phyloP scores from a whole-genome alignment of 2,888 invertebrate species.

The Hirtodrosophila cameraria region DNA sequence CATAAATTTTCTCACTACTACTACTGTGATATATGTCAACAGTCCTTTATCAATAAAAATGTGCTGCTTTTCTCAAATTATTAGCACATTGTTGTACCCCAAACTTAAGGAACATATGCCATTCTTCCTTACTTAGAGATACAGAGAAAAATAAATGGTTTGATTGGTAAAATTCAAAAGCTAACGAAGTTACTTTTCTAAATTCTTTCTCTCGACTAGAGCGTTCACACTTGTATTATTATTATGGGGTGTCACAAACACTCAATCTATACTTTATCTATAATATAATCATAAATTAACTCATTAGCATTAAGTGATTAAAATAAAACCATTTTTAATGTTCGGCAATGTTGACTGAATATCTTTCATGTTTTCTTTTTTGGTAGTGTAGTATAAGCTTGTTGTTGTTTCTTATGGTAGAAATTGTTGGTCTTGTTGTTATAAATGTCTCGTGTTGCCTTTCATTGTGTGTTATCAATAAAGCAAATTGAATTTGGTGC shows the following conservation, averaged over 20 bases:
- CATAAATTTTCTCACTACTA: constrained; percentile 66
- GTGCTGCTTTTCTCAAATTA: constrained; percentile 9
- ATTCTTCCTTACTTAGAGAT: background rate
- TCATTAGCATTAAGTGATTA: too few relatives aligned
- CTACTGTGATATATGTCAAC: constrained; percentile 49
- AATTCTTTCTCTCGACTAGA: too few relatives aligned
- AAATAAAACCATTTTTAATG: too few relatives aligned
- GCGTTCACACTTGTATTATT: too few relatives aligned
- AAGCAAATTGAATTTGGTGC: constrained; percentile 74
- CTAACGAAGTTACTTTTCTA: too few relatives aligned
- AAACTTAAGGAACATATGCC: background rate
- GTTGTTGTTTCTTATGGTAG: background rate
- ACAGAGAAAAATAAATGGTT: background rate
- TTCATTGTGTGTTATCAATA: constrained; percentile 66
- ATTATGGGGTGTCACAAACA: too few relatives aligned
- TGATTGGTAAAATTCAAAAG: background rate
- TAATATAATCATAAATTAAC: too few relatives aligned
- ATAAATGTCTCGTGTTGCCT: constrained; percentile 54
- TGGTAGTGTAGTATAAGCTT: constrained; percentile 17
- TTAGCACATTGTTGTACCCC: constrained; percentile 19
- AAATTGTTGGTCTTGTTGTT: constrained; percentile 5
- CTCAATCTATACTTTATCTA: too few relatives aligned
- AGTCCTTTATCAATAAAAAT: constrained; percentile 45
- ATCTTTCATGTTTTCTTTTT: too few relatives aligned
- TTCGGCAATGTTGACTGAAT: too few relatives aligned